Percentiles rank a stretch among this genome's conserved stretches.
phyloP scores from a whole-genome alignment of 2,113 vertebrate species.

The Amphilophus citrinellus region DNA sequence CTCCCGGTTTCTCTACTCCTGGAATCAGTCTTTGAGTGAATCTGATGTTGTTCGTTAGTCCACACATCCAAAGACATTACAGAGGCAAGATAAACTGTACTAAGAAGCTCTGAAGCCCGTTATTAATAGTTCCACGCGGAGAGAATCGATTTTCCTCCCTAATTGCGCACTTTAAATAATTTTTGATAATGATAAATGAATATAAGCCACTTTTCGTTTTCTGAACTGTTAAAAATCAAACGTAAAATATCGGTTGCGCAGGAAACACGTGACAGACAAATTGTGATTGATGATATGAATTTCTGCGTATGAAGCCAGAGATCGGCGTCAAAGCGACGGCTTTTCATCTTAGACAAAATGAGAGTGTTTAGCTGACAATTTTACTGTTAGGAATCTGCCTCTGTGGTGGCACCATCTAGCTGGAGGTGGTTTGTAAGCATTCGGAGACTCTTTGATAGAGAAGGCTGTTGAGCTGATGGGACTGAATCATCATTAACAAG shows the following conservation, averaged over 20 bases:
- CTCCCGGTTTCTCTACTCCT: neutral
- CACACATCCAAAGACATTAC: neutral
- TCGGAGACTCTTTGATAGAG: slow-evolving; percentile 62
- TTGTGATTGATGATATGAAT: neutral
- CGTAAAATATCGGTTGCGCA: neutral
- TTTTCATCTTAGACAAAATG: neutral
- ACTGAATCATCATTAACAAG: slow-evolving; percentile 80
- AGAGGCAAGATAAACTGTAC: neutral
- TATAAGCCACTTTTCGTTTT: neutral
- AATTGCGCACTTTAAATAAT: neutral
- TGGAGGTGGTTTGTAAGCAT: slow-evolving; percentile 31
- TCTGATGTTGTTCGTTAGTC: neutral
- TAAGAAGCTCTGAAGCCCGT: neutral
- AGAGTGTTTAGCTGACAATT: neutral
- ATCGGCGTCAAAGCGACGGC: neutral
- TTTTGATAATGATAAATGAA: neutral
- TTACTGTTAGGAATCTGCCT: neutral
- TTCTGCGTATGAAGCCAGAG: neutral
- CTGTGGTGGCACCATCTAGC: slow-evolving; percentile 10
- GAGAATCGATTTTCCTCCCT: neutral
- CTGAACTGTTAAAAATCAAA: neutral
- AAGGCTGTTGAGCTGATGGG: slow-evolving; percentile 77
- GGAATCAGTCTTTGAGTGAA: neutral
- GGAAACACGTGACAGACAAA: neutral
- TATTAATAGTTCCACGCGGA: neutral